Evolutionary conservation across 1,140 invertebrate genomes (phyloP).

Genomic region (Drosophila seguyi): DNA sequence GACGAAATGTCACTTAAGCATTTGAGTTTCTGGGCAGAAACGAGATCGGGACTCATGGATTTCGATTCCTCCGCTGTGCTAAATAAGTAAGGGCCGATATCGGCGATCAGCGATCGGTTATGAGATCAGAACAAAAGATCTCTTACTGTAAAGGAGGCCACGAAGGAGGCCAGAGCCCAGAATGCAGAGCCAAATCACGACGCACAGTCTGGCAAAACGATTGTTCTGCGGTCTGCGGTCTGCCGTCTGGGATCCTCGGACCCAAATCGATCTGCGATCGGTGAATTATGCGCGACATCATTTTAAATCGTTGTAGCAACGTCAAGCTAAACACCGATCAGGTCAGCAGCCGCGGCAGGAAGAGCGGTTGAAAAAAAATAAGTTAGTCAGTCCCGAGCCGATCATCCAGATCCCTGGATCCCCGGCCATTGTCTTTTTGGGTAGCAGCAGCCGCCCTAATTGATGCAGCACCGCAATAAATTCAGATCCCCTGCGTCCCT

Average conservation of each 20-base stretch:
- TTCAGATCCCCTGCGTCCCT: constrained; percentile 54
- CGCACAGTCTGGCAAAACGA: constrained; percentile 73
- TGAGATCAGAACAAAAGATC: constrained; percentile 81
- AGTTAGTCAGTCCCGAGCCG: constrained; percentile 23
- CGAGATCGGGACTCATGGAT: constrained; percentile 11
- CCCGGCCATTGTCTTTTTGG: constrained; percentile 62
- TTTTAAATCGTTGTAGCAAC: constrained; percentile 81
- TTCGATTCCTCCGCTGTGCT: constrained; percentile 35
- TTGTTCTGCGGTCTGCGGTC: constrained; percentile 14
- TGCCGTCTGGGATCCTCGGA: constrained; percentile 26
- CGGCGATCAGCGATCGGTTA: constrained; percentile 65
- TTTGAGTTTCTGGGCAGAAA: constrained; percentile 42
- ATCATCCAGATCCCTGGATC: constrained; percentile 24
- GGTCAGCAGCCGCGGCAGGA: constrained; percentile 36
- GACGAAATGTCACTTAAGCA: constrained; percentile 81
- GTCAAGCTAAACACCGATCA: constrained; percentile 82
- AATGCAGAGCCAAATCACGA: constrained; percentile 55
- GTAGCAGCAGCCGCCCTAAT: constrained; percentile 75
- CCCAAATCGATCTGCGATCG: constrained; percentile 47
- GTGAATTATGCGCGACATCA: constrained; percentile 84
- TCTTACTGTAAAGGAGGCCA: constrained; percentile 75
- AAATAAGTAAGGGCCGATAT: constrained; percentile 60
- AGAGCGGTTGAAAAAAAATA: constrained; percentile 23
- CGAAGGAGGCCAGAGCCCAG: constrained; percentile 7
- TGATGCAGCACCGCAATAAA: constrained; percentile 80